Conservation (phyloP, 2,888 invertebrate genomes). For the Leptinotarsa tumamoca region DNA sequence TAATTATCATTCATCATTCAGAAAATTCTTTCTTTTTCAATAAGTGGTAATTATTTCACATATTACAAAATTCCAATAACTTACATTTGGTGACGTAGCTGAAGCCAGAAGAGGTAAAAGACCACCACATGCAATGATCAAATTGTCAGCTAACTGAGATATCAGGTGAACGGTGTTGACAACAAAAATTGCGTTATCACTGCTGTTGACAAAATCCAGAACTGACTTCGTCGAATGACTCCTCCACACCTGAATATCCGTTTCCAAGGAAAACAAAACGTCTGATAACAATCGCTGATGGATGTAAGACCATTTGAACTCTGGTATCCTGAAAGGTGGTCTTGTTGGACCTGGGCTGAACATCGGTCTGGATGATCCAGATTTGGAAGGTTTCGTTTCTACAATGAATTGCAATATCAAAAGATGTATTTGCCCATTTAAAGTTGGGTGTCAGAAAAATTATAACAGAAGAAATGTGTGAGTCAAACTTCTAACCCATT, state of each 20-base stretch:
- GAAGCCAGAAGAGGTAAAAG: slow-evolving; percentile 95
- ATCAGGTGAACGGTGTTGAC: slow-evolving; percentile 99
- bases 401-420: slow-evolving; percentile 23
- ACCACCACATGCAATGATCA: slow-evolving; percentile 98
- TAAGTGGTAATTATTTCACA: too few species aligned
- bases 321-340: slow-evolving; percentile 98
- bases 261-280: slow-evolving; percentile 95
- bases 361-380: slow-evolving; percentile 82
- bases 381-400: slow-evolving; percentile 71
- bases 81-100: slow-evolving; percentile 98
- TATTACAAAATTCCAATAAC: slow-evolving; percentile 57
- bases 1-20: too few species aligned
- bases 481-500: neutral
- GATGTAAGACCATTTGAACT: slow-evolving; percentile 99
- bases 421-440: too few species aligned
- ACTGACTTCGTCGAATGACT: slow-evolving; percentile 97
- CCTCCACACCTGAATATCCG: slow-evolving; percentile 92
- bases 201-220: slow-evolving; percentile 97
- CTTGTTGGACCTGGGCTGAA: slow-evolving; percentile 93
- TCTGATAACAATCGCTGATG: slow-evolving; percentile 97
- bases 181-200: slow-evolving; percentile 98
- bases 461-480: too few species aligned
- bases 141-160: slow-evolving; percentile 97
- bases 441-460: too few species aligned
- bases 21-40: too few species aligned